These are phyloP conservation scores for Oncorhynchus masou DNA, from an alignment of 2,113 vertebrate genomes.

Conservation along the genomic window DNA sequence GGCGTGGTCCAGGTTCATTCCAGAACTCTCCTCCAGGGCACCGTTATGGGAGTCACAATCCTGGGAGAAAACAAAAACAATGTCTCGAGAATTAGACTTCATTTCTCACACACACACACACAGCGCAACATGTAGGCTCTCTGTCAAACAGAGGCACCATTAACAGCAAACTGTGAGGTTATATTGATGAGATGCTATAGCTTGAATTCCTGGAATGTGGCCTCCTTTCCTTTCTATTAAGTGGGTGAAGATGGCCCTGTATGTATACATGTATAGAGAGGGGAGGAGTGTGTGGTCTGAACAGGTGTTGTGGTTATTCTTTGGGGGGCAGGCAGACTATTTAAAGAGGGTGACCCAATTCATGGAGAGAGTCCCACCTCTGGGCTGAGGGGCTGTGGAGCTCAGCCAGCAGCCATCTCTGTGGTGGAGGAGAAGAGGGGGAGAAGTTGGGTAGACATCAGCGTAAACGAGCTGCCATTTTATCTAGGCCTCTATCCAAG, in stretches of 20 bases:
- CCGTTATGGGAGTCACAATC: conserved; percentile 21
- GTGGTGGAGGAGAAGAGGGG: neutral
- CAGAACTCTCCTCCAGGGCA: conserved; percentile 71
- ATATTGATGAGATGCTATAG: no score
- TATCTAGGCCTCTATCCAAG: neutral
- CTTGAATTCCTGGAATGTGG: neutral
- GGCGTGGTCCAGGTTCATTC: conserved; percentile 76
- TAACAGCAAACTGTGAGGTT: no score
- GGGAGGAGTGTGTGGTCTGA: neutral
- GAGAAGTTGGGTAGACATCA: neutral
- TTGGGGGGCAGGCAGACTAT: conserved; percentile 2
- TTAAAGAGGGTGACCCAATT: conserved; percentile 2
- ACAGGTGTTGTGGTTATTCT: conserved; percentile 40
- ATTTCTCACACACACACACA: no score
- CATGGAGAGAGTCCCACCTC: no score
- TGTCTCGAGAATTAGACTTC: neutral
- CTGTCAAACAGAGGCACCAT: no score
- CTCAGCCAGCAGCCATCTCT: neutral
- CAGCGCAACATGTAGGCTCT: no score
- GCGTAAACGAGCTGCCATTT: neutral
- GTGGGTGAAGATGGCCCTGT: no score
- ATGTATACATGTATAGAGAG: neutral
- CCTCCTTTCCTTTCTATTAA: neutral
- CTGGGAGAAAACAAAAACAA: conserved; percentile 35
- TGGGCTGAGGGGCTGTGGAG: neutral